Conservation (phyloP, 2,113 vertebrate genomes). For the Bettongia penicillata region DNA sequence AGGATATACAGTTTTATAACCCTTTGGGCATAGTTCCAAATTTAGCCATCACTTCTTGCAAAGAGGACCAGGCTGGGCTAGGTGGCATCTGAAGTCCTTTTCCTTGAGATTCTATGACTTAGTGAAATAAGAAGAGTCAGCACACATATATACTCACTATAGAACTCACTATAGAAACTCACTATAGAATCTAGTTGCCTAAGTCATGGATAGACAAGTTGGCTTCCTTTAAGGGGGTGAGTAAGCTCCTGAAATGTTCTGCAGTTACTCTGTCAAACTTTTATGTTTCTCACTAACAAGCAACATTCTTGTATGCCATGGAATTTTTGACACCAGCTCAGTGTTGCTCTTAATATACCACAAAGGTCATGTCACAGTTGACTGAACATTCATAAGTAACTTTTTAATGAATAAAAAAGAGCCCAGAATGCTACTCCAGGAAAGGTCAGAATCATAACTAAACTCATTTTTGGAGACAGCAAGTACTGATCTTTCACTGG, state of each 20-base stretch:
- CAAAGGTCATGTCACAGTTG: conserved; percentile 44
- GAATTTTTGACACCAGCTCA: conserved; percentile 26
- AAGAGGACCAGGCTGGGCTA: background rate
- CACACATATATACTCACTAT: background rate
- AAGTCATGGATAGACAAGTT: background rate
- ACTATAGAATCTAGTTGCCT: background rate
- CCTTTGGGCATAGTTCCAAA: too few relatives aligned
- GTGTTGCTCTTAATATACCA: conserved; percentile 60
- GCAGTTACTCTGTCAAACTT: conserved; percentile 43
- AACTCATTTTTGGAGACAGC: background rate
- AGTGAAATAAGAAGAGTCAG: background rate
- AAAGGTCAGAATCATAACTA: conserved; percentile 28
- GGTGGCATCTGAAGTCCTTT: background rate
- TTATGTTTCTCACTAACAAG: background rate
- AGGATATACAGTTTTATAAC: too few relatives aligned
- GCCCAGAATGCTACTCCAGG: conserved; percentile 4
- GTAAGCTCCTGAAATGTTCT: background rate
- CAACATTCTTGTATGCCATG: conserved; percentile 25
- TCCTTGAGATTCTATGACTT: background rate
- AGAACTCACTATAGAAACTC: conserved; percentile 1
- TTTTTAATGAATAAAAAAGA: conserved; percentile 52
- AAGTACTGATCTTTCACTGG: background rate
- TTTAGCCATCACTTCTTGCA: background rate
- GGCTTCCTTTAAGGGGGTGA: background rate
- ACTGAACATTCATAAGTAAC: conserved; percentile 56